Conservation (phyloP, 2,888 invertebrate genomes). For the Melinaea menophilus region DNA sequence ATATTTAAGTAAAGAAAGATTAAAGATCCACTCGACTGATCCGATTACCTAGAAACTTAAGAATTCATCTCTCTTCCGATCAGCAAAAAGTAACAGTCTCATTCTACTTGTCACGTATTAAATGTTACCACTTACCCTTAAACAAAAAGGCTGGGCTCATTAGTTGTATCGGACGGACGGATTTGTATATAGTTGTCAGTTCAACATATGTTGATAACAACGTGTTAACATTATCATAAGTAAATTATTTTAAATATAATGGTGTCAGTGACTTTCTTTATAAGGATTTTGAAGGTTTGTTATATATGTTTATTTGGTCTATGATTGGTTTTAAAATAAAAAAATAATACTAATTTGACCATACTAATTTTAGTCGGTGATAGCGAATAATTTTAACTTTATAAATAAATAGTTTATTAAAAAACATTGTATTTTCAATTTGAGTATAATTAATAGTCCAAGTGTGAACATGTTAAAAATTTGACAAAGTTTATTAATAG, state of each 20-base stretch:
- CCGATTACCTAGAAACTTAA: conserved; percentile 21
- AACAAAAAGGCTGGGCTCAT: conserved; percentile 35
- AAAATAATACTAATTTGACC: too few species aligned
- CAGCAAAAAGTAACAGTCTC: conserved; percentile 16
- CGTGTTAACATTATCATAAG: conserved; percentile 37
- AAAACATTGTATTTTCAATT: too few species aligned
- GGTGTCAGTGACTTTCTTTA: conserved; percentile 15
- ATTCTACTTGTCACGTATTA: neutral
- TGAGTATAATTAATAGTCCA: too few species aligned
- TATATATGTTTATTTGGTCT: too few species aligned
- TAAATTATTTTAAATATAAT: neutral
- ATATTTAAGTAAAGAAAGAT: too few species aligned
- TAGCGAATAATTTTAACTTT: too few species aligned
- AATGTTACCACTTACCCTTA: conserved; percentile 31
- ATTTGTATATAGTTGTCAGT: conserved; percentile 37
- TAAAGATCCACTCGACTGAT: neutral
- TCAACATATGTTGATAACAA: conserved; percentile 44
- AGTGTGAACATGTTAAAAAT: too few species aligned
- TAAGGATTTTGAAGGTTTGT: conserved; percentile 21
- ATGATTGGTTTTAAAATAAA: too few species aligned
- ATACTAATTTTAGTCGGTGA: too few species aligned
- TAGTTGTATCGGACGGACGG: conserved; percentile 36
- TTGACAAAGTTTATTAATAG: too few species aligned
- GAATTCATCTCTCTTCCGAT: conserved; percentile 28
- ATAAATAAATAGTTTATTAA: too few species aligned